Percentiles rank a stretch among this genome's conserved stretches.
phyloP scores from a whole-genome alignment of 2,113 vertebrate species.

The Petroica traversi region DNA sequence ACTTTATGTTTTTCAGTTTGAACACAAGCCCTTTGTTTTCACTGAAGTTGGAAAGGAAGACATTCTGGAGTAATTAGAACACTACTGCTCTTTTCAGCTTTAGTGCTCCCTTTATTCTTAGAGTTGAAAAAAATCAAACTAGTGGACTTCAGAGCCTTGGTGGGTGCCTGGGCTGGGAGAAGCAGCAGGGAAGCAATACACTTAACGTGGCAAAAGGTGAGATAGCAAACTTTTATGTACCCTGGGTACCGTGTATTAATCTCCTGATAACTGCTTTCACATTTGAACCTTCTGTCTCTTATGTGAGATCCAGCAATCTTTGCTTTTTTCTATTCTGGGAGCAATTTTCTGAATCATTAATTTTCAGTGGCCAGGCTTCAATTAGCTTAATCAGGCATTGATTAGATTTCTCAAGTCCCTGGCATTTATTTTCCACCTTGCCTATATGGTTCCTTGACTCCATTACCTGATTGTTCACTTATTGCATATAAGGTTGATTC shows the following conservation, averaged over 20 bases:
- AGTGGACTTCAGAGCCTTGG: constrained; percentile 21
- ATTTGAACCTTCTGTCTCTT: constrained; percentile 55
- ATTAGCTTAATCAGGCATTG: constrained; percentile 72
- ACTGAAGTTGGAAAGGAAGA: constrained; percentile 14
- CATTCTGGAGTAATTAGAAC: constrained; percentile 49
- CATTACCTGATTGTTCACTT: constrained; percentile 67
- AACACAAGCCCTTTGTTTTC: constrained; percentile 41
- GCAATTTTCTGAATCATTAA: constrained; percentile 72
- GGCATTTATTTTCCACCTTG: constrained; percentile 71
- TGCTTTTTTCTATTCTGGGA: constrained; percentile 53
- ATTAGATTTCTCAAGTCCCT: constrained; percentile 68
- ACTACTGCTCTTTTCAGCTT: background rate
- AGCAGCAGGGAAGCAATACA: constrained; percentile 7
- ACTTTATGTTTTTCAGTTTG: background rate
- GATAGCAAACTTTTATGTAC: constrained; percentile 38
- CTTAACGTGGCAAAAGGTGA: constrained; percentile 16
- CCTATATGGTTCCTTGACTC: constrained; percentile 63
- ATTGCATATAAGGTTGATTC: constrained; percentile 41
- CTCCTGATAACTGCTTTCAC: constrained; percentile 59
- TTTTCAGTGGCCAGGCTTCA: constrained; percentile 70
- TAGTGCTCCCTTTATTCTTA: background rate
- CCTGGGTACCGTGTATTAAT: constrained; percentile 42
- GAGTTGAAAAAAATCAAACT: background rate
- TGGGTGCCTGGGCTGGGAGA: background rate
- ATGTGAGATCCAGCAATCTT: constrained; percentile 48